These are phyloP conservation scores for Trissoscelio sp. DNA, from an alignment of 2,888 invertebrate genomes.

Conservation along the genomic window DNA sequence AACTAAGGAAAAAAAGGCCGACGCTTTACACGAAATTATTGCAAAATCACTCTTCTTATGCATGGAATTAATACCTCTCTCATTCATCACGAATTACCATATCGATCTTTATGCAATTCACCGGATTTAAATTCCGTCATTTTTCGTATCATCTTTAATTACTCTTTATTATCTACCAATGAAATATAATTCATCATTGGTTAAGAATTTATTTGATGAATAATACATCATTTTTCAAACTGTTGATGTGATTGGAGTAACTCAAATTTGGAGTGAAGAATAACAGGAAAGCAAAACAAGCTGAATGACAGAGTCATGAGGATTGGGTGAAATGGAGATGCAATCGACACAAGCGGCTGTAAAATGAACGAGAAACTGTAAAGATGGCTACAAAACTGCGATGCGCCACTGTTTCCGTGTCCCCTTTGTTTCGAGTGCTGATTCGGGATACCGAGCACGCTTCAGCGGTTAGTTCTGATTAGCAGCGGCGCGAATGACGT, in stretches of 20 bases:
- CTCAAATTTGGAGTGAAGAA: neutral
- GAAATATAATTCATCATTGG: no score
- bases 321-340: constrained; percentile 28
- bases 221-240: no score
- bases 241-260: neutral
- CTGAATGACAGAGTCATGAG: constrained; percentile 45
- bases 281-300: neutral
- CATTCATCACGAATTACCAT: constrained; percentile 48
- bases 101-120: constrained; percentile 28
- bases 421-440: constrained; percentile 72
- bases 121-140: constrained; percentile 31
- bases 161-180: constrained; percentile 25
- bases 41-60: constrained; percentile 57
- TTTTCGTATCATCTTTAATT: constrained; percentile 44
- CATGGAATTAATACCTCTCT: constrained; percentile 45
- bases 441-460: constrained; percentile 80
- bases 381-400: constrained; percentile 77
- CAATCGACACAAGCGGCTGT: constrained; percentile 68
- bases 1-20: constrained; percentile 46
- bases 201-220: no score
- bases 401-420: constrained; percentile 55
- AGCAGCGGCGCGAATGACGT: constrained; percentile 83
- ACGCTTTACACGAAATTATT: constrained; percentile 68
- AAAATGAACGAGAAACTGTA: constrained; percentile 71
- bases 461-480: constrained; percentile 83